Percentiles rank a stretch among this genome's conserved stretches.
These are phyloP conservation scores for Gymnothorax reevesii DNA, from an alignment of 2,797 vertebrate species.

Conservation along the genomic window DNA sequence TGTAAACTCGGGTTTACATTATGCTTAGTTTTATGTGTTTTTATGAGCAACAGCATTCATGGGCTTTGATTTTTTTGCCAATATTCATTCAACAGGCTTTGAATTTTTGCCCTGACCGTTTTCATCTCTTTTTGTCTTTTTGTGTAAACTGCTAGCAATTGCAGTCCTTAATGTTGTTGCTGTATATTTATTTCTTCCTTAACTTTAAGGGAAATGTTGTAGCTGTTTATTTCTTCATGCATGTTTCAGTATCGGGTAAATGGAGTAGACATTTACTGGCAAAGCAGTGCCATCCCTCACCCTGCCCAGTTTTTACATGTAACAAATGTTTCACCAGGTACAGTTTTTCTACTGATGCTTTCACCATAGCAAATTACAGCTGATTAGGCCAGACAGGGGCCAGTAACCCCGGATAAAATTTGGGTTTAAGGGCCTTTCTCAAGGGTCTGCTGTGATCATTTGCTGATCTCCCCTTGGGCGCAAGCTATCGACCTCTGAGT, in stretches of 20 bases:
- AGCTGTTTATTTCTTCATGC: neutral
- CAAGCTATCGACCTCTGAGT: too few species aligned
- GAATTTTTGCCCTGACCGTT: constrained; percentile 23
- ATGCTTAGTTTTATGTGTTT: neutral
- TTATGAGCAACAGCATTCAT: constrained; percentile 22
- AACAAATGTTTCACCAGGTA: too few species aligned
- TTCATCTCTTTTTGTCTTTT: neutral
- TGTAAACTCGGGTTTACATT: too few species aligned
- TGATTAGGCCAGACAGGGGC: too few species aligned
- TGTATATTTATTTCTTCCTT: neutral
- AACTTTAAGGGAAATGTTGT: neutral
- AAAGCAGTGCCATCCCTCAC: neutral
- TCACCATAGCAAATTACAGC: too few species aligned
- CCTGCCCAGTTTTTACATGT: too few species aligned
- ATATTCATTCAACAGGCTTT: neutral
- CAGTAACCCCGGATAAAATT: too few species aligned
- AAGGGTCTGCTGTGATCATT: too few species aligned
- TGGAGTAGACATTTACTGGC: neutral
- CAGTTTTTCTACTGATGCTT: too few species aligned
- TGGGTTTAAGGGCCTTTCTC: too few species aligned
- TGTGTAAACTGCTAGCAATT: constrained; percentile 21
- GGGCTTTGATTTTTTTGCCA: neutral
- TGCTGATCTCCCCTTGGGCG: too few species aligned
- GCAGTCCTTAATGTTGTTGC: neutral
- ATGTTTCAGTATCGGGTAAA: neutral